phyloP scores from a whole-genome alignment of 1,140 invertebrate species.

The Chymomyza costata region DNA sequence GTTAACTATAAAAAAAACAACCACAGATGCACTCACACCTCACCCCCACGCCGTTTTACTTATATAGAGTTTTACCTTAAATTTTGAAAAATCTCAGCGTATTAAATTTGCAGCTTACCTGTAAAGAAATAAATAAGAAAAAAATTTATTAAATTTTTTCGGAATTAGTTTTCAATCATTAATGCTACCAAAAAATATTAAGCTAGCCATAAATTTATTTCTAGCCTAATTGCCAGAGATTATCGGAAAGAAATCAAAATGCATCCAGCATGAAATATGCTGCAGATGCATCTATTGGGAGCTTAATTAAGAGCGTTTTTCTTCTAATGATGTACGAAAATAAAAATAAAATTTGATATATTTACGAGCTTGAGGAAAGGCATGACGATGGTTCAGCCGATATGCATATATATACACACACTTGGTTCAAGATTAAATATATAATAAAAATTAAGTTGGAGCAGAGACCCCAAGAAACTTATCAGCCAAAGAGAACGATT shows the following conservation, averaged over 20 bases:
- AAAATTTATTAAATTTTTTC: constrained; percentile 19
- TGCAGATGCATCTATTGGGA: neutral
- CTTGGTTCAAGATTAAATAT: constrained; percentile 16
- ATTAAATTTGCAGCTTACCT: constrained; percentile 59
- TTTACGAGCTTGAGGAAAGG: constrained; percentile 47
- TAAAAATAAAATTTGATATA: constrained; percentile 52
- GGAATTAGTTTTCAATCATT: constrained; percentile 6
- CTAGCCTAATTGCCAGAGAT: constrained; percentile 45
- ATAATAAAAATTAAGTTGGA: constrained; percentile 5
- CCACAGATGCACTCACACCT: constrained; percentile 6
- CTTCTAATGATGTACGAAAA: constrained; percentile 23
- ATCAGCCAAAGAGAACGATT: no score
- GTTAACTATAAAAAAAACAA: neutral
- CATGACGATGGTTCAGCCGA: no score
- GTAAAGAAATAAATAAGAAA: constrained; percentile 29
- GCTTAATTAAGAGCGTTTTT: no score
- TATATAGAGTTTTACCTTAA: no score
- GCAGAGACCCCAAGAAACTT: constrained; percentile 25
- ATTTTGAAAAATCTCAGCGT: constrained; percentile 32
- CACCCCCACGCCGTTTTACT: no score
- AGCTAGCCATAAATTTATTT: constrained; percentile 32
- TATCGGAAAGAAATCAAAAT: constrained; percentile 24
- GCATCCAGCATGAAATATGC: constrained; percentile 9
- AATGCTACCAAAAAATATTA: no score
- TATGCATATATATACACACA: neutral